Base-by-base conservation (phyloP, 2,113 vertebrate species). In the Panthera uncia region DNA sequence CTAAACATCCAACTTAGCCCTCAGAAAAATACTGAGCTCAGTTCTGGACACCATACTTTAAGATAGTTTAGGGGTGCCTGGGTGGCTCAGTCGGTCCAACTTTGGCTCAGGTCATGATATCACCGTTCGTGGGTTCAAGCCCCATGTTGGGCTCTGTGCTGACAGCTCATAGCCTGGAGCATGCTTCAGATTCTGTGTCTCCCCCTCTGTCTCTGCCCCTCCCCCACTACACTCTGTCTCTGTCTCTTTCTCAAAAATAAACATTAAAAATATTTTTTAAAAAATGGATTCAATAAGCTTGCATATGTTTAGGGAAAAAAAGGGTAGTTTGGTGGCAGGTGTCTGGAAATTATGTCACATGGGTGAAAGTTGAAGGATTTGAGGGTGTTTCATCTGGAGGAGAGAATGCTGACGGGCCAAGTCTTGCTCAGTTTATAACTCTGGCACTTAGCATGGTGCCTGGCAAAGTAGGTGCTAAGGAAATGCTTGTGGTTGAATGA, bases 21-120 rank as follows among this genome's bases (percentile, higher is more conserved):
- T 89, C 36, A 95, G 89, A 89, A 82, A 90, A 96, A 95, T 23
- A 57, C 48, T 16, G 29, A 91, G 38, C 68, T 94, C 48, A 68
- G 55, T 74, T 92, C 79, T 86, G 73, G 61, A 68, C 15, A 63
- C 76, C 29, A 14, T 10, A 21, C 2, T 85, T 89, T 19, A 86
- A 89, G 63, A 57, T 61, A 21, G 21, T 21, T 61, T 61, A 61
- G 57, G 57, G 57, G 57, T 61, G 57, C 57, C 57, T 61, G 21
- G 57, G 57, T 61, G 21, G 21, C 57, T 61, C 19, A 61, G 57
- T 61, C 19, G 8, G 57, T 61, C 21, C 21, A 61, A 25, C 21
- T 61, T 61, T 61, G 57, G 57, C 57, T 23, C 57, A 61, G 57
- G 57, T 61, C 57, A 61, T 61, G 21, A 61, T 61, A 21, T 23